Conservation (phyloP, 2,797 vertebrate species). For the Myioborus melanocephalus region DNA sequence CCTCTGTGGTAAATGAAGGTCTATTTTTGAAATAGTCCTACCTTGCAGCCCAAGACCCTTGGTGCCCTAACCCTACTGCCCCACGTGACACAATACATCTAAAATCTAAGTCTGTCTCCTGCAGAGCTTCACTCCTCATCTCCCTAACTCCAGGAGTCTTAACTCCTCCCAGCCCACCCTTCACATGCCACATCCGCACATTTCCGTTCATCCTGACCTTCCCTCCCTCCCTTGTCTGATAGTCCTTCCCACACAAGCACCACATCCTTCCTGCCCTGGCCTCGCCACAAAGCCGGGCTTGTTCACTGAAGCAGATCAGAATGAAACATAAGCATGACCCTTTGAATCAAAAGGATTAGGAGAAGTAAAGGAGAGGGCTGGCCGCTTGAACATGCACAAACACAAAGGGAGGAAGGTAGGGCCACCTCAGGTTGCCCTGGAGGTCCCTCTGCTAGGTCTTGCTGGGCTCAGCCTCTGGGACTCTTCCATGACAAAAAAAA, state of each 20-base stretch:
- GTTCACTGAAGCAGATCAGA: neutral
- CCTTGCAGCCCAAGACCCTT: neutral
- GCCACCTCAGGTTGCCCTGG: neutral
- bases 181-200: neutral
- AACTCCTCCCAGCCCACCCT: neutral
- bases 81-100: neutral
- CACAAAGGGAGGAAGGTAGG: neutral
- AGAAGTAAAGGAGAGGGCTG: neutral
- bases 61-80: neutral
- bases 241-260: conserved; percentile 34
- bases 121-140: neutral
- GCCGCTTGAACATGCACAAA: neutral
- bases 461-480: neutral
- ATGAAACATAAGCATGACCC: neutral
- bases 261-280: conserved; percentile 47
- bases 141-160: neutral
- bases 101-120: neutral
- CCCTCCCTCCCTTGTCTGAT: neutral
- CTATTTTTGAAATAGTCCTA: neutral
- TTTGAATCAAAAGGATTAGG: neutral
- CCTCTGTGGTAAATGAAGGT: neutral
- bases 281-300: neutral
- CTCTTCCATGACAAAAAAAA: neutral
- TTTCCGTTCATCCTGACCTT: neutral
- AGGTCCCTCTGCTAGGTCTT: neutral